Evolutionary conservation across 2,113 vertebrate species (phyloP).

Genomic region (Scatophagus argus): DNA sequence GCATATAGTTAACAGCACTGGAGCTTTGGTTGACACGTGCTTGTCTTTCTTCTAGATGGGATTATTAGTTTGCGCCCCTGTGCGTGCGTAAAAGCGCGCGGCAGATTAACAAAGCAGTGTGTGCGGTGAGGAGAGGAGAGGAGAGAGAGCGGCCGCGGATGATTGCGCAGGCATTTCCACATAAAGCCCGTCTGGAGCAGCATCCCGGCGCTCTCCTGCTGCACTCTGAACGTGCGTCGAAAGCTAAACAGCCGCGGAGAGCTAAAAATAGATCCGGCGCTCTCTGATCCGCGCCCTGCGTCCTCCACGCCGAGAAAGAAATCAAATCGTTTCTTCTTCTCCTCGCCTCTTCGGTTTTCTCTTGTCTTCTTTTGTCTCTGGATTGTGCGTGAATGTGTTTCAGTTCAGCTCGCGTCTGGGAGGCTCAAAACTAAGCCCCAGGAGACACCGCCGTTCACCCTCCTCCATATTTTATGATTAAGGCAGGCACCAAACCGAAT

Average conservation of each 20-base stretch:
- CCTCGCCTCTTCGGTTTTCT: conserved; percentile 16
- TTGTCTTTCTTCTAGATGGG: conserved; percentile 49
- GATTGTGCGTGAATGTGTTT: conserved; percentile 57
- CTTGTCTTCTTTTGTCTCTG: conserved; percentile 22
- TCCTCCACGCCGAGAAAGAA: conserved; percentile 71
- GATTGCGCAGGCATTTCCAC: conserved; percentile 59
- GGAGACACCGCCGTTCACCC: conserved; percentile 34
- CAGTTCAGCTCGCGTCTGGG: conserved; percentile 30
- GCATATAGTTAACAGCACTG: conserved; percentile 53
- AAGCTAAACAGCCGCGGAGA: conserved; percentile 80
- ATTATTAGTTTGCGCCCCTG: conserved; percentile 38
- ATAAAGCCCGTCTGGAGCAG: conserved; percentile 69
- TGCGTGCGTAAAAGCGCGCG: conserved; percentile 42
- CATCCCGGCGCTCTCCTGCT: conserved; percentile 78
- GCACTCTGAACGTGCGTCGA: conserved; percentile 83
- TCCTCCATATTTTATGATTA: conserved; percentile 34
- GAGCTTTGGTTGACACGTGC: conserved; percentile 62
- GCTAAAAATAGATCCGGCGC: conserved; percentile 82
- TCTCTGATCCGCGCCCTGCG: conserved; percentile 70
- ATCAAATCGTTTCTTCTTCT: conserved; percentile 51
- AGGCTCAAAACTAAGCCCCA: conserved; percentile 35
- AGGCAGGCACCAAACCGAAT: conserved; percentile 23
- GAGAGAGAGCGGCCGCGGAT: conserved; percentile 25
- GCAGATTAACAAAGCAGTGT: conserved; percentile 24
- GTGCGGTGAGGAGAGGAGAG: conserved; percentile 11